Conservation (phyloP, 2,113 vertebrate genomes). For the Tauraco erythrolophus region DNA sequence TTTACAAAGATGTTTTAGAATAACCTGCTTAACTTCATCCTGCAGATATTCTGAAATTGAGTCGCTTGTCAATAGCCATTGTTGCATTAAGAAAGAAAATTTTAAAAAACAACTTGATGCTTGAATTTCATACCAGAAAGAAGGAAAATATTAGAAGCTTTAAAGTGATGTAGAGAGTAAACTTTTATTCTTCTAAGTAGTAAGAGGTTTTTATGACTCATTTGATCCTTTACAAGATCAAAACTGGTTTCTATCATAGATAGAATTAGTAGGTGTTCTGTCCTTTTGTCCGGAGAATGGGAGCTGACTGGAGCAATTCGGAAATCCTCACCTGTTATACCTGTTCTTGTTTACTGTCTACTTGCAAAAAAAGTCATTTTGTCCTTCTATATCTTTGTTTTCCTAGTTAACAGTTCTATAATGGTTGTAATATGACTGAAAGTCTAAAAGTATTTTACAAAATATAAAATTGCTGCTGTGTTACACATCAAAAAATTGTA, state of each 20-base stretch:
- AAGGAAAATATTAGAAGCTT: background rate
- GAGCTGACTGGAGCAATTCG: constrained; percentile 29
- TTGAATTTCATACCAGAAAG: background rate
- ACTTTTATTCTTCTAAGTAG: background rate
- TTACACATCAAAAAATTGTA: background rate
- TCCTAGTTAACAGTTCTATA: background rate
- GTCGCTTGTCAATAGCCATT: background rate
- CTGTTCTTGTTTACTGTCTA: background rate
- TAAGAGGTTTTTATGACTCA: background rate
- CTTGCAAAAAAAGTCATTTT: background rate
- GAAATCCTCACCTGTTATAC: background rate
- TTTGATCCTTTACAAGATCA: background rate
- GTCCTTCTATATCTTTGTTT: background rate
- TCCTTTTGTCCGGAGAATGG: background rate
- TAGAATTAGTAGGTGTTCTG: background rate
- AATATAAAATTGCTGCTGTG: background rate
- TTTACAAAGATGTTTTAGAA: background rate
- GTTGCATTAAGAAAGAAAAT: background rate
- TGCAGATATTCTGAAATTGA: background rate
- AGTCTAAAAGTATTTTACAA: background rate
- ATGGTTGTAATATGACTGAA: background rate
- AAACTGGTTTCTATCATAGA: background rate
- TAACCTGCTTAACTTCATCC: background rate
- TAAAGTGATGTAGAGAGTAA: background rate
- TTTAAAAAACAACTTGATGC: background rate